These are phyloP conservation scores for Istiophorus platypterus DNA, from an alignment of 2,113 vertebrate genomes.

Conservation along the genomic window DNA sequence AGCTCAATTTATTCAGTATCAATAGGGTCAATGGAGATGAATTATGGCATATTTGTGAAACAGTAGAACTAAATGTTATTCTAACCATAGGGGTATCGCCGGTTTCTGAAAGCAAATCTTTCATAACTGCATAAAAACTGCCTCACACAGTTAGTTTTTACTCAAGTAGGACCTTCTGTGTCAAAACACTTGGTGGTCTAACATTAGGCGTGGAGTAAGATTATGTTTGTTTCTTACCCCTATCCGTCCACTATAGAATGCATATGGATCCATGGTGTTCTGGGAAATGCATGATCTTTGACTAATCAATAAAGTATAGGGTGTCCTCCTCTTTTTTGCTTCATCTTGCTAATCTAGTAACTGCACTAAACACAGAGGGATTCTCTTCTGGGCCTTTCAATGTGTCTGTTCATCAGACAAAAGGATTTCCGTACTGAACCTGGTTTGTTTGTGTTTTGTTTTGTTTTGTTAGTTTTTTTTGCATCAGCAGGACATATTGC, in stretches of 20 bases:
- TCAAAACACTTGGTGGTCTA: conserved; percentile 48
- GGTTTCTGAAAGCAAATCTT: conserved; percentile 49
- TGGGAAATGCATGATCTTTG: conserved; percentile 69
- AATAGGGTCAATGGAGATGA: conserved; percentile 66
- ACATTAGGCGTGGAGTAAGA: conserved; percentile 28
- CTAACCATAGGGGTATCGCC: conserved; percentile 21
- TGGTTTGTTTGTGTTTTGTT: background rate
- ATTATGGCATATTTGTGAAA: conserved; percentile 60
- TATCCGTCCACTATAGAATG: conserved; percentile 27
- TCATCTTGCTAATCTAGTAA: conserved; percentile 26
- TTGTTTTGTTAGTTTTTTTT: conserved; percentile 8
- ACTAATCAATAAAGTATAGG: conserved; percentile 67
- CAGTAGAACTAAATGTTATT: conserved; percentile 28
- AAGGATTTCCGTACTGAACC: conserved; percentile 31
- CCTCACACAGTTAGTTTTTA: conserved; percentile 14
- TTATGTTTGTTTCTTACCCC: conserved; percentile 10
- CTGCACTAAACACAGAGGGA: conserved; percentile 36
- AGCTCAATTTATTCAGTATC: conserved; percentile 61
- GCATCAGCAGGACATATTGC: background rate
- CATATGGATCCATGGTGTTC: conserved; percentile 67
- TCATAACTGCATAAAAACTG: conserved; percentile 31
- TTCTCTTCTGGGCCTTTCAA: conserved; percentile 14
- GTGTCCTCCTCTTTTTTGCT: conserved; percentile 42
- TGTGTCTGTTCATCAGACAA: conserved; percentile 20
- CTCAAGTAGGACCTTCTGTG: conserved; percentile 1